Conservation (phyloP, 2,888 invertebrate genomes). For the Cephus nigrinus region DNA sequence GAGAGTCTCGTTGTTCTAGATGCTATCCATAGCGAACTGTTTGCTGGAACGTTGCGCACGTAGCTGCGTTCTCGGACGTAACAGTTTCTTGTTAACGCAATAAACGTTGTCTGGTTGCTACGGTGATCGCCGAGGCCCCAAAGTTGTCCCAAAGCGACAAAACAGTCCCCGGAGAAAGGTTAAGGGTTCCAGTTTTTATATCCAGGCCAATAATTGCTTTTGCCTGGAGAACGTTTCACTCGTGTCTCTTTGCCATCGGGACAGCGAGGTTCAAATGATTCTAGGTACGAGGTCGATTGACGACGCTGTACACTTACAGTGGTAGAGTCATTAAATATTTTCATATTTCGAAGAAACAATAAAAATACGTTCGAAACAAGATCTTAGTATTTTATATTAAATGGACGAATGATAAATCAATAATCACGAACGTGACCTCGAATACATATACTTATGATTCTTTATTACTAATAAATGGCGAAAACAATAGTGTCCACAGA, state of each 20-base stretch:
- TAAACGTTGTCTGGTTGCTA: not conserved
- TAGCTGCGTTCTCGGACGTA: not conserved
- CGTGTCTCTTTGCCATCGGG: not conserved
- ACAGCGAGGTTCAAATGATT: not conserved
- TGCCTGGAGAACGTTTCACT: not conserved
- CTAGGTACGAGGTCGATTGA: not conserved
- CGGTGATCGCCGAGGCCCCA: not conserved
- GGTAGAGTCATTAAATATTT: not conserved
- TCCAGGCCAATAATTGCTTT: constrained; percentile 12
- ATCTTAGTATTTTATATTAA: not conserved
- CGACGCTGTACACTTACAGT: not conserved
- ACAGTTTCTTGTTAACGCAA: not conserved
- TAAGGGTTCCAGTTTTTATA: constrained; percentile 12
- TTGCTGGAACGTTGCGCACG: not conserved
- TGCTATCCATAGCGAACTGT: not conserved
- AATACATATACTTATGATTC: not conserved
- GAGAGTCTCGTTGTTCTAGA: no score
- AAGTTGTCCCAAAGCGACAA: not conserved
- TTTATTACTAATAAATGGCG: not conserved
- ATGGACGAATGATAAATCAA: not conserved
- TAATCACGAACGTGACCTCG: not conserved
- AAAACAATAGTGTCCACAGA: not conserved
- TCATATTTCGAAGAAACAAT: not conserved
- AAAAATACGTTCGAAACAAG: not conserved
- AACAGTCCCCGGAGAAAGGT: constrained; percentile 10